Base-by-base conservation (phyloP, 2,888 invertebrate species). In the Stegana nigrithorax region DNA sequence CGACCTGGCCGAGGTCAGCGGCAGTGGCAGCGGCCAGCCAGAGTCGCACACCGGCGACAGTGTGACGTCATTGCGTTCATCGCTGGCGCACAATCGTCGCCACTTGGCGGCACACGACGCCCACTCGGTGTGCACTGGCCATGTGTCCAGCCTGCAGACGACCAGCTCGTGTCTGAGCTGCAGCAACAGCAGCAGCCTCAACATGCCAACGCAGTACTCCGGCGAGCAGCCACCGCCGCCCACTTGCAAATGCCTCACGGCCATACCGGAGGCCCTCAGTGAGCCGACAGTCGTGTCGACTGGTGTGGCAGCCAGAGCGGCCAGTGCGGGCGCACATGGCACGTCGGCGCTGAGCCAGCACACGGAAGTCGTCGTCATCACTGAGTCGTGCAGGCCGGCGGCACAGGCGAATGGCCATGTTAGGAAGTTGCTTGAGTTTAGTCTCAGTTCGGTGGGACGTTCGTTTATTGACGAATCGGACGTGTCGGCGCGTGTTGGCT, bases 381-480 rank as follows among this genome's bases (percentile, higher is more conserved):
- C 47, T 10, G 25, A 66, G 42, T 14, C 17, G 42, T 6, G 23
- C 17, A 21, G 17, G 19, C 51, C 8, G 7, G 14, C 5, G 8
- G 17, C 12, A 29, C 14, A 17, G 7, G 51, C 68, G 14, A 67
- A 69, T 50, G 63, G 55, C 5, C 68, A 67, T 27, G 69, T 68
- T n/a, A 55, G 14, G 12, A 82, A 83, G 32, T 62, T 85, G 26
- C 71, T 84, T 2, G 85, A 85, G 67, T 85, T 85, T 62, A 85
- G 84, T 45, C 68, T 86, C 32, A 86, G 86, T 56, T 85, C 85
- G 2, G 86, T 86, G 61, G 85, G 86, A 14, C 79, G 86, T 1
- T 86, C 85, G 2, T 86, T 86, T 64, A 84, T 86, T 47, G 86
- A 85, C 59, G 85, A 85, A 58, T 80, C 77, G 10, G 73, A 75